A percentile compares a stretch with the other conserved stretches of the same genome.
Conservation (phyloP, 2,888 invertebrate genomes). For the Nomada fucata region DNA sequence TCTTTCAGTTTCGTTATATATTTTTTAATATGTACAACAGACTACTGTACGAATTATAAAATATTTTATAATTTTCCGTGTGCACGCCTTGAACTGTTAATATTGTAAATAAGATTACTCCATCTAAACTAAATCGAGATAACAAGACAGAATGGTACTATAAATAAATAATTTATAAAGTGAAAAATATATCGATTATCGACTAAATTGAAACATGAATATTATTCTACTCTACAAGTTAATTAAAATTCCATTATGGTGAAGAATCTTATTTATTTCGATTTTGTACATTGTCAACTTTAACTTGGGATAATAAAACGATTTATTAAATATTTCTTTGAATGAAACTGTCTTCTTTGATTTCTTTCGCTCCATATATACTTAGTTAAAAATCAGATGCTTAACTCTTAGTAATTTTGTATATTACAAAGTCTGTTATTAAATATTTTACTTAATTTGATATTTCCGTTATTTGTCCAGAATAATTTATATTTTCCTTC, state of each 20-base stretch:
- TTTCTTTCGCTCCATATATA: not conserved
- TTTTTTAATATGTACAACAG: not conserved
- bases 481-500: conserved; percentile 74
- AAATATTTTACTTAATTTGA: conserved; percentile 5
- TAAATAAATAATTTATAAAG: not conserved
- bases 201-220: conserved; percentile 1
- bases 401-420: not conserved
- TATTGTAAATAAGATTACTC: conserved; percentile 28
- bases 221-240: conserved; percentile 3
- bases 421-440: not conserved
- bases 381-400: not conserved
- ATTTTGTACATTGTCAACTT: conserved; percentile 30
- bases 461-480: conserved; percentile 45
- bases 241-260: conserved; percentile 26
- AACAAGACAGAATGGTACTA: not conserved
- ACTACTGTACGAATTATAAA: conserved; percentile 1
- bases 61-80: conserved; percentile 1
- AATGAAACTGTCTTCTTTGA: conserved; percentile 6
- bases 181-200: not conserved
- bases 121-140: conserved; percentile 2
- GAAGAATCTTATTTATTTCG: conserved; percentile 38
- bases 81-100: not conserved
- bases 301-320: conserved; percentile 6
- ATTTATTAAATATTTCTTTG: conserved; percentile 11
- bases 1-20: not conserved